phyloP scores from a whole-genome alignment of 2,113 vertebrate species.

The Actenoides hombroni region DNA sequence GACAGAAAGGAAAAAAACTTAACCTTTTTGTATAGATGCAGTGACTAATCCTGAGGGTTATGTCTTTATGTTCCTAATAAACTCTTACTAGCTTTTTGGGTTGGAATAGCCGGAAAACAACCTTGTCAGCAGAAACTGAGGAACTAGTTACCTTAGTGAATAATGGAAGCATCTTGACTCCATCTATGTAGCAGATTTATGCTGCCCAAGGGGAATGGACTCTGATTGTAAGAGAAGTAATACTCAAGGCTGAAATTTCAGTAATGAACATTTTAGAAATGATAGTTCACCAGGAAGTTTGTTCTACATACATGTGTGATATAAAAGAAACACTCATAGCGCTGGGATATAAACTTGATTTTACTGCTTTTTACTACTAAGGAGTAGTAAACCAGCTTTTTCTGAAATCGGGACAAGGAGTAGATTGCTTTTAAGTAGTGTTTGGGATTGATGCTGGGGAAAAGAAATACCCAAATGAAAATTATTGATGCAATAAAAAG shows the following conservation, averaged over 20 bases:
- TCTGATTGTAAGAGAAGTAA: conserved; percentile 48
- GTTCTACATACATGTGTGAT: not conserved
- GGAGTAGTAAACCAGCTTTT: conserved; percentile 31
- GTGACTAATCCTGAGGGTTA: not conserved
- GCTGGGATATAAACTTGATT: conserved; percentile 16
- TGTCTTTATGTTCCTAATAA: not conserved
- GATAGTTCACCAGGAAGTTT: conserved; percentile 13
- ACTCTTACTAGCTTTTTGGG: conserved; percentile 15
- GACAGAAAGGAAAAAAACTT: not conserved
- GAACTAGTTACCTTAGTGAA: conserved; percentile 52
- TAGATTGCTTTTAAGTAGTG: conserved; percentile 20
- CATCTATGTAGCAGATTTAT: conserved; percentile 47
- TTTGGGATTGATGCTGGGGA: not conserved
- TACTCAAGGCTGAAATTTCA: conserved; percentile 53
- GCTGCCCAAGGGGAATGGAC: conserved; percentile 20
- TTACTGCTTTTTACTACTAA: not conserved
- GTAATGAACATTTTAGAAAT: conserved; percentile 35
- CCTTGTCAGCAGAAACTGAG: conserved; percentile 57
- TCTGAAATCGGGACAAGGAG: conserved; percentile 27
- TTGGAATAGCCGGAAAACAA: conserved; percentile 33
- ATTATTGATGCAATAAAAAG: conserved; percentile 14
- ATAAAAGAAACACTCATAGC: conserved; percentile 50
- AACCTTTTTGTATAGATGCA: not conserved
- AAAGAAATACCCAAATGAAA: conserved; percentile 35
- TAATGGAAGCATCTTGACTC: conserved; percentile 56